Base-by-base conservation (phyloP, 2,888 invertebrate species). In the Bhutanitis thaidina region DNA sequence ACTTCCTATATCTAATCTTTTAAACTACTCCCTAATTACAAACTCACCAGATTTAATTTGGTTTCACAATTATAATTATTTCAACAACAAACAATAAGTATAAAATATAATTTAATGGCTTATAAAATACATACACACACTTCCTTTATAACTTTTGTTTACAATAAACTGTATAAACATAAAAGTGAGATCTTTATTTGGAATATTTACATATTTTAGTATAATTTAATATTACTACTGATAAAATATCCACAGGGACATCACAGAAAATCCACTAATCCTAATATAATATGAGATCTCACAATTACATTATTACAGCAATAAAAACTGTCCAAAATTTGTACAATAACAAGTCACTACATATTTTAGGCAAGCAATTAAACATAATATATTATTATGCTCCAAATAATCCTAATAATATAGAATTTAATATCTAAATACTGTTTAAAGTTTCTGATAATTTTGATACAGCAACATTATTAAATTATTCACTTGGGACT, bases 181-280 rank as follows among this genome's bases (percentile, higher is more conserved):
- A 82, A 81, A 72, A 76, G 80, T 78, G 84, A 85, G 81, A 83
- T 77, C 80, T 67, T 58, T 59, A 52, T 57, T 57, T 68, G 68
- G 66, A 72, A 77, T 66, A 62, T 57, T 59, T 61, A 56, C 62
- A 64, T 52, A 60, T 56, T 61, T 62, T 65, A 27, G 43, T 52
- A 64, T 59, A 58, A 54, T 58, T 61, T 61, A 56, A 59, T 55
- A 61, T 60, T 50, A 63, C 64, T 68, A 69, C 59, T 63, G 58
- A 61, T 46, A 69, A 76, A 71, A 80, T 77, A 79, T 80, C 75
- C 76, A 71, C 66, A 67, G 55, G 69, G 74, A 76, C 68, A 78
- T 79, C 78, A 80, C 74, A 79, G 72, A 73, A 68, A 52, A 55
- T 62, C 65, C 58, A 65, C 64, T 77, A 68, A 64, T 61, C 61